Evolutionary conservation across 1,140 invertebrate species (phyloP), one percentile per base, ranked within the genome.

Genomic region (Magallana angulata): DNA sequence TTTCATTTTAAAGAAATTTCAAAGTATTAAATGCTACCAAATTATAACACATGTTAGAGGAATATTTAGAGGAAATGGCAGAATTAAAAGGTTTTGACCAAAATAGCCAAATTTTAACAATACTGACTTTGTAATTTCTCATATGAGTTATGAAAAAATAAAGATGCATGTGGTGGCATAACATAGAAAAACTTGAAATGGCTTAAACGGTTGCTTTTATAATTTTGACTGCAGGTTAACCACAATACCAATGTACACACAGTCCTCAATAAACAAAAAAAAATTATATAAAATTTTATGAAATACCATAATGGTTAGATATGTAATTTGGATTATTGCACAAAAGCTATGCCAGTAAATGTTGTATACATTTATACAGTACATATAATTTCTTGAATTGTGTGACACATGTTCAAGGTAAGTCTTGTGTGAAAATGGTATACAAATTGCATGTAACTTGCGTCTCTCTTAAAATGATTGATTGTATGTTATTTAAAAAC

Each of bases 131-230:
- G 60, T 62, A 62, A 62, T 62, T 62, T 62, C 60, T 62, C 12
- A n/a, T 62, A 62, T 7, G 11, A 11, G 60, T 62, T 11, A 62
- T 62, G 60, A 62, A 62, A 62, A 62, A 62, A 62, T 62, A 8
- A 62, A 62, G 59, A 62, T 62, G 60, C 60, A 62, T 62, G 60
- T 62, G 60, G 60, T 62, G 60, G 60, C 60, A 62, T 62, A 62
- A 62, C 60, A 62, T 11, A 62, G 60, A 11, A 62, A 62, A 62
- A 62, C 60, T 62, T 11, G 60, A 62, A 62, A 62, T 62, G 7
- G 60, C 60, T 62, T 62, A 8, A 62, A 62, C 0, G 60, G 60
- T 62, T 62, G 60, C 11, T 62, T 62, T 62, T 62, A 62, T 62
- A 62, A 62, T 62, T 62, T 62, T 62, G 11, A 62, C 60, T 62